Percentiles rank a stretch among this genome's conserved stretches.
These are phyloP conservation scores for Aythya baeri DNA, from an alignment of 2,113 vertebrate species.

Conservation along the genomic window DNA sequence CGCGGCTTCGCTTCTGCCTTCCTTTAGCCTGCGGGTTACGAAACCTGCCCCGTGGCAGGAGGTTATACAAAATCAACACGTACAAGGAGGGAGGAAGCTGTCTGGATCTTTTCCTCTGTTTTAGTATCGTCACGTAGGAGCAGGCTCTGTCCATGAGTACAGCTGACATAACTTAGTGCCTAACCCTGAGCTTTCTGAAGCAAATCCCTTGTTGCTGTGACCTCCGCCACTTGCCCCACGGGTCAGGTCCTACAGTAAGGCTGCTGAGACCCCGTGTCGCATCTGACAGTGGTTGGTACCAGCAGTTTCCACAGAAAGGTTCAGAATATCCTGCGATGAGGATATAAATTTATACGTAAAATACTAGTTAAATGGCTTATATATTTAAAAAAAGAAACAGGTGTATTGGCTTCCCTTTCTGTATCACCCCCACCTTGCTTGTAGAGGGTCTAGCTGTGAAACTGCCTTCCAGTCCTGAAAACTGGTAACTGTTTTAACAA, in stretches of 20 bases:
- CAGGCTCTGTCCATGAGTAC: not conserved
- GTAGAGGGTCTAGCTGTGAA: not conserved
- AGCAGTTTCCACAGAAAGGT: not conserved
- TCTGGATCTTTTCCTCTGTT: not conserved
- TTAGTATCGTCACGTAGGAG: not conserved
- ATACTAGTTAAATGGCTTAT: too few species aligned
- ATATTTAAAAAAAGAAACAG: not conserved
- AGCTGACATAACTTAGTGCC: not conserved
- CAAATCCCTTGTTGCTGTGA: not conserved
- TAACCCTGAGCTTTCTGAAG: not conserved
- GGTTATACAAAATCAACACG: not conserved
- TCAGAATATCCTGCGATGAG: not conserved
- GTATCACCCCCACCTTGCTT: not conserved
- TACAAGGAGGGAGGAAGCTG: not conserved
- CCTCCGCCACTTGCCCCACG: not conserved
- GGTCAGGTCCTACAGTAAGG: not conserved
- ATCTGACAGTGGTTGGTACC: not conserved
- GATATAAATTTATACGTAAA: too few species aligned
- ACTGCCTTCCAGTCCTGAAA: not conserved
- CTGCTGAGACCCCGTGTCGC: not conserved
- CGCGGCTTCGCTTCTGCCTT: not conserved
- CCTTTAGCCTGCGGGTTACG: not conserved
- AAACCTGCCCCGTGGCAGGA: slow-evolving; percentile 18
- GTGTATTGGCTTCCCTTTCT: not conserved
- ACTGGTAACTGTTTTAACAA: not conserved